Evolutionary conservation across 1,140 invertebrate genomes (phyloP), one percentile per base, ranked within the genome.

Genomic region (Drosophila burlai): DNA sequence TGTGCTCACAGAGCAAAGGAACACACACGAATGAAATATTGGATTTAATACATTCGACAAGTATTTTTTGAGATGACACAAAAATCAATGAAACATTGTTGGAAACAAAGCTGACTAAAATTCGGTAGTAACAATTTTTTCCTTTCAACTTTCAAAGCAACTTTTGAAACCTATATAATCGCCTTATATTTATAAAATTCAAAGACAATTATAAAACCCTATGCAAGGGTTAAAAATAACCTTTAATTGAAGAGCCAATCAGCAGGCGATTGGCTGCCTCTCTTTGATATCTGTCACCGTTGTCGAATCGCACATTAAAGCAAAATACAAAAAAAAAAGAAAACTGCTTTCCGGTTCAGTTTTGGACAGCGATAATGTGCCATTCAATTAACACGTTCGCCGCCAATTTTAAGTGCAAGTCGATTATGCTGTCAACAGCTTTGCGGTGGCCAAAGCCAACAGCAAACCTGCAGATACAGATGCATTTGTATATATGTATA

Each of bases 341-440:
- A 24, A 55, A 34, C 52, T 67, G 62, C n/a, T 31, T 43, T 43
- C 61, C 63, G 40, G 38, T 54, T 66, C 49, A 34, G 62, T 43
- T 55, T 43, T 68, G 63, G 42, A 72, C 50, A 24, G 52, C 67
- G 45, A 60, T 73, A 73, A 74, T 74, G 71, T 47, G 76, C 13
- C 71, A 71, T 71, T 66, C 71, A 84, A 84, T 76, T 83, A 84
- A 84, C 81, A 83, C 81, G 60, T 81, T 71, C 18, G 63, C 66
- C 40, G 60, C 16, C 55, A 16, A 36, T 73, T 83, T 83, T 81
- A 85, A 85, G 73, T 77, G 58, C 63, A 77, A 85, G 82, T 85
- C 82, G 81, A 85, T 85, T 84, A 84, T 73, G 55, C 69, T 84
- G 81, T 84, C 82, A 85, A 85, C 73, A 65, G 63, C 76, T 75